phyloP scores from a whole-genome alignment of 2,888 invertebrate genomes.

The Rhamphomyia laevipes region DNA sequence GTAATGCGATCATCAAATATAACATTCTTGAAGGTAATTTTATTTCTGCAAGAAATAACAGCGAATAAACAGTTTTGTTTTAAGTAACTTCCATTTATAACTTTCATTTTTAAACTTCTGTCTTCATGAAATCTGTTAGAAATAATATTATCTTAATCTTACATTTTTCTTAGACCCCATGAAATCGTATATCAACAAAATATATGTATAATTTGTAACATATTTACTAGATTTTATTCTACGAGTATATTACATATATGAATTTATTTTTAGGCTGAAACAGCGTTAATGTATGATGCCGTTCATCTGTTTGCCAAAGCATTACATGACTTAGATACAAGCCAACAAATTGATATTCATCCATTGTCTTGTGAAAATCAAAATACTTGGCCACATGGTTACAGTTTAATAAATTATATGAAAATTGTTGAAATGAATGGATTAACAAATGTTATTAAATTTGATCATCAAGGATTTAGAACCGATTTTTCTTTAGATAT shows the following conservation, averaged over 20 bases:
- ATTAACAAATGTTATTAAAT: slow-evolving; percentile 84
- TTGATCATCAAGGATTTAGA: slow-evolving; percentile 87
- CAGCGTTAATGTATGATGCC: slow-evolving; percentile 93
- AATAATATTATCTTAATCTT: too few species aligned
- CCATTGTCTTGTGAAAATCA: slow-evolving; percentile 78
- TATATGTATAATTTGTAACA: too few species aligned
- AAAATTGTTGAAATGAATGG: slow-evolving; percentile 91
- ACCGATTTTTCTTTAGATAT: slow-evolving; percentile 86
- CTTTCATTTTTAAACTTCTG: too few species aligned
- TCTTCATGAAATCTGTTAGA: too few species aligned
- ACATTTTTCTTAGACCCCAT: too few species aligned
- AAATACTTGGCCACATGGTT: slow-evolving; percentile 89
- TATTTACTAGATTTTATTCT: too few species aligned
- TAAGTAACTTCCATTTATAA: too few species aligned
- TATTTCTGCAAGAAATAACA: too few species aligned
- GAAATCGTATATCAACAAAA: too few species aligned
- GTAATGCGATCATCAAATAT: slow-evolving; percentile 41
- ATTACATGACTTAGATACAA: slow-evolving; percentile 78
- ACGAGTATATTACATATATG: too few species aligned
- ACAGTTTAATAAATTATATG: slow-evolving; percentile 92
- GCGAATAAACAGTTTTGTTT: too few species aligned
- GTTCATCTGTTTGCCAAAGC: slow-evolving; percentile 90
- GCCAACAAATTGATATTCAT: slow-evolving; percentile 79
- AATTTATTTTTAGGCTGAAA: slow-evolving; percentile 60
- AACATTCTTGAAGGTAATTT: slow-evolving; percentile 38